Evolutionary conservation across 2,797 vertebrate genomes (phyloP).

Genomic region (Hypotaenidia okinawae): DNA sequence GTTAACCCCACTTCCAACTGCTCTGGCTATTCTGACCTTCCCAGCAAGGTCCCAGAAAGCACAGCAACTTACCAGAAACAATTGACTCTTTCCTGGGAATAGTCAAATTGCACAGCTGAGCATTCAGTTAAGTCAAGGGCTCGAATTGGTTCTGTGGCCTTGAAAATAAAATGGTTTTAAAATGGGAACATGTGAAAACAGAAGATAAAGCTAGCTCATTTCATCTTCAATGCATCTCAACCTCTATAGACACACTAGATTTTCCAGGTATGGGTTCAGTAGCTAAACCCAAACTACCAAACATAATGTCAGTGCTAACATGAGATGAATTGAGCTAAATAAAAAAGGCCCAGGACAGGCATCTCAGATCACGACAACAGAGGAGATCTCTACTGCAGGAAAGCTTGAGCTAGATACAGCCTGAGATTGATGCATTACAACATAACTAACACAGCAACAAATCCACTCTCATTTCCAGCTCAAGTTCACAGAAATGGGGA

Average conservation of each 20-base stretch:
- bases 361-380: background rate
- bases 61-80: conserved; percentile 91
- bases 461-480: background rate
- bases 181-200: background rate
- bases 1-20: background rate
- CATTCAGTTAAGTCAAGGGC: conserved; percentile 90
- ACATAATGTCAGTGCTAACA: background rate
- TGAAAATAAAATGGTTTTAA: conserved; percentile 42
- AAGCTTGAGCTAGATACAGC: background rate
- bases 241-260: background rate
- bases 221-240: background rate
- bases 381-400: background rate
- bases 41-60: background rate
- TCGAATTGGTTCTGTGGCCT: conserved; percentile 91
- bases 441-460: background rate
- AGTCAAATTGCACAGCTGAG: conserved; percentile 96
- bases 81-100: conserved; percentile 93
- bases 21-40: background rate
- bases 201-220: background rate
- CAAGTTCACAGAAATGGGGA: background rate
- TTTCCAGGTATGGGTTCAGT: background rate
- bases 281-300: background rate
- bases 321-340: background rate
- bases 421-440: background rate
- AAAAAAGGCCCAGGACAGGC: accelerated